These are phyloP conservation scores for Acronicta aceris DNA, from an alignment of 2,888 invertebrate genomes.

Conservation along the genomic window DNA sequence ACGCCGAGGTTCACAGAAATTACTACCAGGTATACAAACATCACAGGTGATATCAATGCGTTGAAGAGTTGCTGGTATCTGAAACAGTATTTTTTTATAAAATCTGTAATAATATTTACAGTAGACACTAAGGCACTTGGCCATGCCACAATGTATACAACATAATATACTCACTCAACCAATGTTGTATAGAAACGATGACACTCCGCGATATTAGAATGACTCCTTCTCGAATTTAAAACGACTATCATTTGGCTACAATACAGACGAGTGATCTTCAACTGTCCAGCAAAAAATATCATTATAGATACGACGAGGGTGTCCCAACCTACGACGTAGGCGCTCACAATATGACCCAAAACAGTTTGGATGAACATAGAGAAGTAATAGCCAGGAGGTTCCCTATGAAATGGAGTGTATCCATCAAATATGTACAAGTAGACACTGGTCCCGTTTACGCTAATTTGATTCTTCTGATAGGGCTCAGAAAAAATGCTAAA, in stretches of 20 bases:
- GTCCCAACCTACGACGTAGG: constrained; percentile 75
- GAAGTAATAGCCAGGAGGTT: constrained; percentile 73
- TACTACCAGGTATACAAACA: constrained; percentile 75
- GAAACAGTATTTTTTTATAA: constrained; percentile 43
- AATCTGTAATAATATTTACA: no score
- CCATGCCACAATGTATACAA: no score
- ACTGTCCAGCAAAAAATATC: constrained; percentile 79
- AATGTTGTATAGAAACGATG: constrained; percentile 68
- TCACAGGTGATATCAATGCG: constrained; percentile 70
- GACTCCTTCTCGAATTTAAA: constrained; percentile 49
- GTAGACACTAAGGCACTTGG: no score
- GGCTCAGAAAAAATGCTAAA: constrained; percentile 71
- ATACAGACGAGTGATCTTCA: constrained; percentile 66
- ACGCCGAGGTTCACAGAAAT: constrained; percentile 76
- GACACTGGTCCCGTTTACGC: constrained; percentile 66
- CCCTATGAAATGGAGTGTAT: constrained; percentile 68
- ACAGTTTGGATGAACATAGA: constrained; percentile 72
- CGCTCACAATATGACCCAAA: constrained; percentile 68
- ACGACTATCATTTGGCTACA: constrained; percentile 60
- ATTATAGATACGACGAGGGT: constrained; percentile 71
- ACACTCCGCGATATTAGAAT: constrained; percentile 67
- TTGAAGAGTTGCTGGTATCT: constrained; percentile 72
- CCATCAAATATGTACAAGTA: constrained; percentile 74
- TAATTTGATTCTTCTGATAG: constrained; percentile 67
- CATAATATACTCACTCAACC: constrained; percentile 57